Percentiles rank a stretch among this genome's conserved stretches.
These are phyloP conservation scores for Coendou prehensilis DNA, from an alignment of 2,797 vertebrate species.

Conservation along the genomic window DNA sequence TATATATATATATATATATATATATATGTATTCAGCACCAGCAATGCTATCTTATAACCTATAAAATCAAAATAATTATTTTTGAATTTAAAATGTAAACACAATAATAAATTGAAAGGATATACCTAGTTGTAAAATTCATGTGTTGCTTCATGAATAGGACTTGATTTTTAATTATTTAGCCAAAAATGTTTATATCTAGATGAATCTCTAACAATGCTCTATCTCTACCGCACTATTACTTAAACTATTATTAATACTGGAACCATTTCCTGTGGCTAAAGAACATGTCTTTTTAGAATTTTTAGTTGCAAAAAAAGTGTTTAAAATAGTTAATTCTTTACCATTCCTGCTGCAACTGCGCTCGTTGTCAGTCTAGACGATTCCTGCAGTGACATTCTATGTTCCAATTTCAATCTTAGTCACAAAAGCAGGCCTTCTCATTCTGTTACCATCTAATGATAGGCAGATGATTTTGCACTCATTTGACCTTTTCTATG, in stretches of 20 bases:
- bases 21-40: no score
- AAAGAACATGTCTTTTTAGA: constrained; percentile 46
- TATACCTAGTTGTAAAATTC: constrained; percentile 30
- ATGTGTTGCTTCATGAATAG: background rate
- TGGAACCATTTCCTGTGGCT: constrained; percentile 15
- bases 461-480: constrained; percentile 74
- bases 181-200: background rate
- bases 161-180: constrained; percentile 4
- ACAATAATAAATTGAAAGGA: background rate
- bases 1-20: no score
- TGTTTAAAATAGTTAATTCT: constrained; percentile 67
- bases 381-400: constrained; percentile 73
- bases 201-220: background rate
- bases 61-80: constrained; percentile 32
- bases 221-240: background rate
- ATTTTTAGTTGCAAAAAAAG: constrained; percentile 12
- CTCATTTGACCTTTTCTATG: constrained; percentile 52
- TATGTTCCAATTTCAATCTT: constrained; percentile 68
- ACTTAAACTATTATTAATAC: constrained; percentile 37
- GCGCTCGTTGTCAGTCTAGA: constrained; percentile 59
- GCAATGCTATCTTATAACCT: background rate
- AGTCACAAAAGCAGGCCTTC: constrained; percentile 71
- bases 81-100: constrained; percentile 43
- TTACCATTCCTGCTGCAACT: constrained; percentile 4
- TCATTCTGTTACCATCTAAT: constrained; percentile 74